Base-by-base conservation (phyloP, 2,888 invertebrate genomes). In the Zygogramma bicolorata region DNA sequence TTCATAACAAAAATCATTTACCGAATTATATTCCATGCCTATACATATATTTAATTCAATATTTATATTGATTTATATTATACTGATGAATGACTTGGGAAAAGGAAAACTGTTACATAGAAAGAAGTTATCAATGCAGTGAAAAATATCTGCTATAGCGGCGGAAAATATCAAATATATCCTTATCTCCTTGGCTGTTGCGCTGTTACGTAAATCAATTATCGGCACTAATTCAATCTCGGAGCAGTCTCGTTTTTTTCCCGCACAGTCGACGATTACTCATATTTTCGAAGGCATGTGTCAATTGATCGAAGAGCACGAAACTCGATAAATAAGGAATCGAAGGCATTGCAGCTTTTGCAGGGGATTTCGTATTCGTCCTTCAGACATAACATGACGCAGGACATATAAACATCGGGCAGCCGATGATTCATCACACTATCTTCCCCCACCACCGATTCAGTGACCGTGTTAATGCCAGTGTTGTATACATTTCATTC, bases 381-480 rank as follows among this genome's bases (percentile, higher is more conserved):
- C 81, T 82, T 82, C 79, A 81, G 79, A 77, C 78, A 66, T 63
- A 76, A 71, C 75, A 80, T 82, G 81, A 84, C 83, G 82, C 82
- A 82, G 81, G 75, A 38, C 42, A 81, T 76, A 82, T 82, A 84
- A 83, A 83, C 82, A 83, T 53, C 79, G 74, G 81, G 79, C 80
- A 80, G 80, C 78, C 81, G 80, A 70, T 84, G 84, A 84, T 82
- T 83, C 84, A 84, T 75, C 80, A 74, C 69, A 75, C 68, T 71
- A 74, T 73, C 75, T 79, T 74, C 77, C 81, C 80, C 81, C 78
- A 72, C 79, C 69, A 73, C 67, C 67, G 63, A 70, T 65, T 66
- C 76, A 77, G 78, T 79, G 77, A 79, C 77, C 79, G 78, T 78
- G 79, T 76, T 76, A 71, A 73, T 74, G 62, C 63, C 73, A 67